Conservation (phyloP, 2,888 invertebrate species). For the Isotomurus palustris region DNA sequence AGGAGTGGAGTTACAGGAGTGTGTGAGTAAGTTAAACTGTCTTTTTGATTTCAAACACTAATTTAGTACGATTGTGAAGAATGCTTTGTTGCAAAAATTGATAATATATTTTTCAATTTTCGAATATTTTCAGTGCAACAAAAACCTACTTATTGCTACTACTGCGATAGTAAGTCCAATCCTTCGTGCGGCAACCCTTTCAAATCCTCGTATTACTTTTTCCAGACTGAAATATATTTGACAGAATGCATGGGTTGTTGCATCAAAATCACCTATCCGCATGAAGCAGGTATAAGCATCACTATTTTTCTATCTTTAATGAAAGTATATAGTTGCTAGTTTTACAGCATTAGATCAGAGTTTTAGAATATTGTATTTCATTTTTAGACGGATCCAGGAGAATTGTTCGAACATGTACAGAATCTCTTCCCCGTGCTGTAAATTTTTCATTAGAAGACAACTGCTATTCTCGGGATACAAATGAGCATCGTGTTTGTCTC, state of each 20-base stretch:
- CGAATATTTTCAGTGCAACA: neutral
- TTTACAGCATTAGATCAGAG: neutral
- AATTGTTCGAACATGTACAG: conserved; percentile 14
- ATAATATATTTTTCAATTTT: no score
- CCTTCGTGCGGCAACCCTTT: conserved; percentile 13
- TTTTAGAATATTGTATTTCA: neutral
- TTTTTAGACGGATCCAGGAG: neutral
- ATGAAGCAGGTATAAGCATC: conserved; percentile 5
- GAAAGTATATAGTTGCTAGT: neutral
- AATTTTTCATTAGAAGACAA: conserved; percentile 3
- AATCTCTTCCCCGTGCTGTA: conserved; percentile 1
- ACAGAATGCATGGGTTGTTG: conserved; percentile 15
- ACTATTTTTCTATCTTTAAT: neutral
- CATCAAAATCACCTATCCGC: conserved; percentile 13
- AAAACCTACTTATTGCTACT: conserved; percentile 3
- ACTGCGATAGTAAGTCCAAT: conserved; percentile 10
- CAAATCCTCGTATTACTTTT: conserved; percentile 13
- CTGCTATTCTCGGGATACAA: neutral
- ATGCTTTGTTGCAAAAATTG: neutral
- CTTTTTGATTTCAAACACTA: neutral
- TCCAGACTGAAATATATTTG: neutral
- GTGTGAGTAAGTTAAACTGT: neutral
- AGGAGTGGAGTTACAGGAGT: neutral
- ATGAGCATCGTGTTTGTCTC: conserved; percentile 2
- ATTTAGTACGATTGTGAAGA: neutral